These are phyloP conservation scores for Gambusia yucatana DNA, from an alignment of 2,797 vertebrate genomes.

Conservation along the genomic window DNA sequence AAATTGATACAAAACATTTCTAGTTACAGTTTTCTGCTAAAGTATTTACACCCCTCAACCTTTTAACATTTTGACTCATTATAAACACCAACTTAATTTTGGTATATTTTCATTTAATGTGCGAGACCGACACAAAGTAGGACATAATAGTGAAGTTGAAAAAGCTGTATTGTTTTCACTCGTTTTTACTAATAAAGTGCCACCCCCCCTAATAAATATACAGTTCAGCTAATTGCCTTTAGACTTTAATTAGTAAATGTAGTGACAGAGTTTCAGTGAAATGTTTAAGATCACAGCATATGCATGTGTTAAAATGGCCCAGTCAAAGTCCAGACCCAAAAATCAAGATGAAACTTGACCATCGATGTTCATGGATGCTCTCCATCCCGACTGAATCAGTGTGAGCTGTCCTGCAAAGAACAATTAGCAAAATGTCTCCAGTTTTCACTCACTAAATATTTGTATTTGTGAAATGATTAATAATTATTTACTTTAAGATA, in stretches of 20 bases:
- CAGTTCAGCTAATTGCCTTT: background rate
- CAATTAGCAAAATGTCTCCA: background rate
- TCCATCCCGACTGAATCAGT: background rate
- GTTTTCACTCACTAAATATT: background rate
- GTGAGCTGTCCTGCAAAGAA: background rate
- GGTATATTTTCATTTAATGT: background rate
- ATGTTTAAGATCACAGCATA: background rate
- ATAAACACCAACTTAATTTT: background rate
- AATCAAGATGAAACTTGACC: background rate
- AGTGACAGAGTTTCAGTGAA: background rate
- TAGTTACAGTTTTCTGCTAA: background rate
- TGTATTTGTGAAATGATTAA: background rate
- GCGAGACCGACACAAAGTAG: background rate
- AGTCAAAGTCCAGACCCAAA: background rate
- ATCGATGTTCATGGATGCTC: background rate
- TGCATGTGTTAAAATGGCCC: background rate
- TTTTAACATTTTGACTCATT: background rate
- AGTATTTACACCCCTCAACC: background rate
- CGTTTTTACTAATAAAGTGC: background rate
- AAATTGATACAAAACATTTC: background rate
- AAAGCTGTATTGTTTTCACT: background rate
- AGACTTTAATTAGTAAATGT: background rate
- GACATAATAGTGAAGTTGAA: background rate
- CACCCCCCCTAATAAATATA: background rate
- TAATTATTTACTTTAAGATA: background rate